Conservation (phyloP, 2,113 vertebrate species). For the Hypocryptadius cinnamomeus region DNA sequence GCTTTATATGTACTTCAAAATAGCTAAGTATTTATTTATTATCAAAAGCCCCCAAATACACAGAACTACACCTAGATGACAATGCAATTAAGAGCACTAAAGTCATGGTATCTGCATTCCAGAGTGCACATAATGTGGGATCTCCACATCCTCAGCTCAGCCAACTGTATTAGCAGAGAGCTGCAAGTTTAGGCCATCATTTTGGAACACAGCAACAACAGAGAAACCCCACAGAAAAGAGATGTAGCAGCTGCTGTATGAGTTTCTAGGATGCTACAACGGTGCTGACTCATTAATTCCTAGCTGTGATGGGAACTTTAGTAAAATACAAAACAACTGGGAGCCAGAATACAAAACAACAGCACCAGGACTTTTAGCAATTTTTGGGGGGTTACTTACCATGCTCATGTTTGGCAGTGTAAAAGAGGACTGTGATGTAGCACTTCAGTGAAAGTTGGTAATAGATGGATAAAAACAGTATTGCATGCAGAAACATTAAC, state of each 20-base stretch:
- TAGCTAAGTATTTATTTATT: background rate
- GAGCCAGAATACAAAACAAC: background rate
- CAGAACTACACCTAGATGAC: background rate
- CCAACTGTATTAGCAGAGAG: background rate
- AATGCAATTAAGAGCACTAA: background rate
- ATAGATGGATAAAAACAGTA: background rate
- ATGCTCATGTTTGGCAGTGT: background rate
- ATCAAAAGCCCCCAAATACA: background rate
- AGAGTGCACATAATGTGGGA: background rate
- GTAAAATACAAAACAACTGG: background rate
- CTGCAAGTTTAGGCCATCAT: background rate
- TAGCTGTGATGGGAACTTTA: background rate
- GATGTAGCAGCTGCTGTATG: background rate
- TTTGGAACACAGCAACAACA: background rate
- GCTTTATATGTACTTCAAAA: background rate
- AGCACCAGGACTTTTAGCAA: background rate
- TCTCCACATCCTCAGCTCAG: background rate
- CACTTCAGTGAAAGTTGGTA: background rate
- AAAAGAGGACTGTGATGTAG: background rate
- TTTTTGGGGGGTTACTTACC: background rate
- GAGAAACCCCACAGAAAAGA: background rate
- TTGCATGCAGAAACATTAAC: background rate
- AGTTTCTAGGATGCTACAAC: background rate
- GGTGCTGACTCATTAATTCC: background rate
- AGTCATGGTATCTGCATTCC: background rate